phyloP scores from a whole-genome alignment of 2,113 vertebrate species.

The Eolophus roseicapilla region DNA sequence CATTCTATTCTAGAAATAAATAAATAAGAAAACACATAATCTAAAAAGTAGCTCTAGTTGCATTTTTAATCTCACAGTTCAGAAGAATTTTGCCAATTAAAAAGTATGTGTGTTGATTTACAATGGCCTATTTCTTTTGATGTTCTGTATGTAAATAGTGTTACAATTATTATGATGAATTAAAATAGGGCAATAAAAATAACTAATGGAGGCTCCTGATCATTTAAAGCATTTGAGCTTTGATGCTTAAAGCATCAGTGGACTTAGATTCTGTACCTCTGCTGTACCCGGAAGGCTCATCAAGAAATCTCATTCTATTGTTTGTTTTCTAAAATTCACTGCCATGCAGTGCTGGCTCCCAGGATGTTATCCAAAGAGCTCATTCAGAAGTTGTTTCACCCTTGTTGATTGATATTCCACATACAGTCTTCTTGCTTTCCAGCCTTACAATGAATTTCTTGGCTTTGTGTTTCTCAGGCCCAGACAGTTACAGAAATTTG shows the following conservation, averaged over 20 bases:
- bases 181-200: constrained; percentile 43
- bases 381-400: neutral
- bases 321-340: constrained; percentile 4
- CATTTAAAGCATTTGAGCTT: constrained; percentile 39
- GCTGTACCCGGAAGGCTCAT: neutral
- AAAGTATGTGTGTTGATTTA: neutral
- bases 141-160: constrained; percentile 19
- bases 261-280: neutral
- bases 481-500: neutral
- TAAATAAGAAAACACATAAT: constrained; percentile 29
- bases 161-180: neutral
- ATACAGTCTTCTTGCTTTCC: neutral
- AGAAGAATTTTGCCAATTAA: constrained; percentile 41
- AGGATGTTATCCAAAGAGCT: neutral
- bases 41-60: constrained; percentile 11
- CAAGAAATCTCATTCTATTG: neutral
- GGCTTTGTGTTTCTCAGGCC: neutral
- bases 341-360: neutral
- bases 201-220: neutral
- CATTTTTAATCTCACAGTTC: constrained; percentile 24
- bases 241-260: constrained; percentile 4
- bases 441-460: neutral
- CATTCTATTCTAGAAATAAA: constrained; percentile 9
- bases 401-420: neutral
- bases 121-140: constrained; percentile 52